phyloP scores from a whole-genome alignment of 2,797 vertebrate genomes.

The Megalops cyprinoides region DNA sequence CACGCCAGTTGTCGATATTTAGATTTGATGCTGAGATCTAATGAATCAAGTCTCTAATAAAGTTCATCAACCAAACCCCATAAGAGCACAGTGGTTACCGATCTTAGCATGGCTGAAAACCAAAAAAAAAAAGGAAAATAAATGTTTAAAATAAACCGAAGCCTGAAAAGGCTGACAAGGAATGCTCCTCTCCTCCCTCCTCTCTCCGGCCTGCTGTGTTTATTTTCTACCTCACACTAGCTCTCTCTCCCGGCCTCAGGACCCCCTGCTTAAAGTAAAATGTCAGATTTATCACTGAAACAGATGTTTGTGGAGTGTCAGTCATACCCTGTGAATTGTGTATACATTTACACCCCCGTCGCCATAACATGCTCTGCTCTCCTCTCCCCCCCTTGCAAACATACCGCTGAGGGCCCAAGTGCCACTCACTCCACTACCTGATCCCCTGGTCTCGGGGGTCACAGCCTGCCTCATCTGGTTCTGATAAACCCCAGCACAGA shows the following conservation, averaged over 20 bases:
- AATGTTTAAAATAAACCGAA: constrained; percentile 10
- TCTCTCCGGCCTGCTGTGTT: constrained; percentile 58
- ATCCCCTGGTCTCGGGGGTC: constrained; percentile 81
- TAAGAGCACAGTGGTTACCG: neutral
- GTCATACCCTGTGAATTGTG: constrained; percentile 78
- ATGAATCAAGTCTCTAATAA: neutral
- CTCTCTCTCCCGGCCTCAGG: constrained; percentile 49
- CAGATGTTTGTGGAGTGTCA: constrained; percentile 82
- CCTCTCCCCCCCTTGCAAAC: constrained; percentile 52
- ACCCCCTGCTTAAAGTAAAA: constrained; percentile 57
- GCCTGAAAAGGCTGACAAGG: constrained; percentile 36
- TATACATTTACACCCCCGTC: constrained; percentile 81
- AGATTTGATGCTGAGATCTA: neutral
- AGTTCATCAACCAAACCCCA: neutral
- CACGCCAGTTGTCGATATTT: neutral
- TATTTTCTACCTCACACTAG: constrained; percentile 41
- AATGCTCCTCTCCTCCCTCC: constrained; percentile 16
- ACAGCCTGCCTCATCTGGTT: constrained; percentile 92
- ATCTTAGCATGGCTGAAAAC: constrained; percentile 16
- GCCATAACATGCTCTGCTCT: constrained; percentile 78
- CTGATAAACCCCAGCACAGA: constrained; percentile 85
- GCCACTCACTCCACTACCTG: constrained; percentile 79
- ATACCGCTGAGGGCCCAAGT: constrained; percentile 75
- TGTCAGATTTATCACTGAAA: constrained; percentile 74
- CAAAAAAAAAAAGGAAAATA: constrained; percentile 27